Percentiles rank a stretch among this genome's conserved stretches.
Evolutionary conservation across 2,113 vertebrate genomes (phyloP).

Genomic region (Poecile atricapillus): DNA sequence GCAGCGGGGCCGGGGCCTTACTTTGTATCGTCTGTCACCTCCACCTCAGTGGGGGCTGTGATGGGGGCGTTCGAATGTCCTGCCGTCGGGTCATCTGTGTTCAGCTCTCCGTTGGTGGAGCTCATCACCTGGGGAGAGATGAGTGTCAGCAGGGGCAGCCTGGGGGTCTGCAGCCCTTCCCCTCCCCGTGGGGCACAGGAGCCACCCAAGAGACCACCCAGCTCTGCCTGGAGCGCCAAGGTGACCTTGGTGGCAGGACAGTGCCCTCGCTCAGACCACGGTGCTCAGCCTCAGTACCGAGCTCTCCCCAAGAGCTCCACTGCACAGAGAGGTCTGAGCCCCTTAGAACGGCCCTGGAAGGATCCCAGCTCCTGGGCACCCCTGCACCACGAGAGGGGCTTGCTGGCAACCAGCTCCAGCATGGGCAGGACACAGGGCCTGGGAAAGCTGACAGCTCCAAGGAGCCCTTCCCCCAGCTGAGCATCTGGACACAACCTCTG

Average conservation of each 20-base stretch:
- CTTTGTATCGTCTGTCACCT: constrained; percentile 97
- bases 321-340: not conserved
- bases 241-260: not conserved
- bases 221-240: not conserved
- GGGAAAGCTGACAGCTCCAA: not conserved
- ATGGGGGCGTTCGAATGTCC: constrained; percentile 98
- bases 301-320: not conserved
- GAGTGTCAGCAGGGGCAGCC: accelerated
- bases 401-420: not conserved
- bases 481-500: not conserved
- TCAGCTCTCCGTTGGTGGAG: constrained; percentile 96
- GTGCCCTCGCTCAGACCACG: accelerated
- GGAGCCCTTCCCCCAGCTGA: not conserved
- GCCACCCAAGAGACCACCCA: not conserved
- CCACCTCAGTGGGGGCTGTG: constrained; percentile 92
- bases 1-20: constrained; percentile 48
- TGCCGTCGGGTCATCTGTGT: constrained; percentile 92
- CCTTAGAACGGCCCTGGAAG: accelerated
- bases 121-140: constrained; percentile 84
- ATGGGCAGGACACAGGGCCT: accelerated
- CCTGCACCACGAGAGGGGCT: not conserved
- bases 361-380: not conserved
- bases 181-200: accelerated
- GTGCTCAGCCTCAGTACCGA: accelerated
- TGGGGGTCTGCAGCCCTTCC: accelerated